Percentiles rank a stretch among this genome's conserved stretches.
Evolutionary conservation across 2,888 invertebrate species (phyloP).

Genomic region (Catocala nupta): DNA sequence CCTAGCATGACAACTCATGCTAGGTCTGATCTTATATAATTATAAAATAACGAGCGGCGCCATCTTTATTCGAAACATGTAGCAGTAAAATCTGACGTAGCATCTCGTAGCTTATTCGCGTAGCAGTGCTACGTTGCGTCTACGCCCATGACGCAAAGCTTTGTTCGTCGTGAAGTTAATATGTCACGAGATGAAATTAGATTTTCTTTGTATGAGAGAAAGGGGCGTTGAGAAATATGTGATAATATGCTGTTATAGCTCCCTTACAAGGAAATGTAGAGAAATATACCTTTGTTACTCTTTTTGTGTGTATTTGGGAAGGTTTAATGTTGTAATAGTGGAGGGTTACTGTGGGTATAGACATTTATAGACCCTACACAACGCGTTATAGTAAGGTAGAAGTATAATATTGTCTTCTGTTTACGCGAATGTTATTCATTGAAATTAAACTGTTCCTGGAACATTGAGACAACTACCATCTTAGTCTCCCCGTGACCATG

Average conservation of each 20-base stretch:
- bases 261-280: neutral
- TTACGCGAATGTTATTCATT: too few species aligned
- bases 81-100: slow-evolving; percentile 35
- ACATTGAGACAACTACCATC: too few species aligned
- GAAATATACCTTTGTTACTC: neutral
- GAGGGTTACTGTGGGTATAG: too few species aligned
- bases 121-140: slow-evolving; percentile 45
- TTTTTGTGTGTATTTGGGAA: neutral
- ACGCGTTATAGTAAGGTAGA: too few species aligned
- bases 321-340: too few species aligned
- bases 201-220: slow-evolving; percentile 6
- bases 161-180: slow-evolving; percentile 26
- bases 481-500: too few species aligned
- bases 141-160: slow-evolving; percentile 32
- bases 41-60: slow-evolving; percentile 6
- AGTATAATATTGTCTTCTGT: too few species aligned
- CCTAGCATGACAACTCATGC: too few species aligned
- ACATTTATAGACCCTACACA: too few species aligned
- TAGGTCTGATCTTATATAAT: neutral
- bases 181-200: slow-evolving; percentile 27
- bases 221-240: neutral
- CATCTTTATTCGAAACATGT: slow-evolving; percentile 20
- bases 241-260: neutral
- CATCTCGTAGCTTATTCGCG: slow-evolving; percentile 28
- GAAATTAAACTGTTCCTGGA: too few species aligned